phyloP scores from a whole-genome alignment of 2,797 vertebrate genomes.

The Coccyzus lansbergi region DNA sequence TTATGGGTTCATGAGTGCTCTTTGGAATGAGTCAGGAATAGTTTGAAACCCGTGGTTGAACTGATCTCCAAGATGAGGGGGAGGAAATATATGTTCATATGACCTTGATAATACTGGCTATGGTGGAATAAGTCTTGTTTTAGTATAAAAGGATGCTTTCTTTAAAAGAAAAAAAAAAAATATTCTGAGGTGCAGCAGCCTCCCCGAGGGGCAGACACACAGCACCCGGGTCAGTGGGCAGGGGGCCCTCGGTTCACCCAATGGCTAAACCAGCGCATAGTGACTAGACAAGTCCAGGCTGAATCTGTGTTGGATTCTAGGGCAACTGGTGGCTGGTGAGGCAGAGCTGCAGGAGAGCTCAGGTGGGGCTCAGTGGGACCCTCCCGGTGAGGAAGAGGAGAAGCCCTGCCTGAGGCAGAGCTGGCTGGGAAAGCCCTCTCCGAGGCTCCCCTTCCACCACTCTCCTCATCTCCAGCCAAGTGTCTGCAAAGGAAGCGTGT shows the following conservation, averaged over 20 bases:
- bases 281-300: neutral
- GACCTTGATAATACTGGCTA: too few relatives aligned
- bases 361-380: neutral
- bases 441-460: neutral
- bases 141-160: too few relatives aligned
- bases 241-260: neutral
- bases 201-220: neutral
- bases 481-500: neutral
- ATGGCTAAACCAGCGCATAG: rapidly evolving
- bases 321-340: neutral
- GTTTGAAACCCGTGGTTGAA: neutral
- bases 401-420: neutral
- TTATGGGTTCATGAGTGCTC: neutral
- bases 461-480: neutral
- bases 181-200: too few relatives aligned
- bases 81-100: too few relatives aligned
- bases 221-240: too few relatives aligned
- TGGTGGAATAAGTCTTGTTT: neutral
- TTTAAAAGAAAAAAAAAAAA: too few relatives aligned
- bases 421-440: neutral
- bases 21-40: neutral
- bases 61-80: neutral
- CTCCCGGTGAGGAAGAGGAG: neutral
- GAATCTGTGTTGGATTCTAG: neutral
- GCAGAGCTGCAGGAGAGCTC: neutral